Evolutionary conservation across 2,888 invertebrate genomes (phyloP), one percentile per base, ranked within the genome.

Genomic region (Heliconius cydno): DNA sequence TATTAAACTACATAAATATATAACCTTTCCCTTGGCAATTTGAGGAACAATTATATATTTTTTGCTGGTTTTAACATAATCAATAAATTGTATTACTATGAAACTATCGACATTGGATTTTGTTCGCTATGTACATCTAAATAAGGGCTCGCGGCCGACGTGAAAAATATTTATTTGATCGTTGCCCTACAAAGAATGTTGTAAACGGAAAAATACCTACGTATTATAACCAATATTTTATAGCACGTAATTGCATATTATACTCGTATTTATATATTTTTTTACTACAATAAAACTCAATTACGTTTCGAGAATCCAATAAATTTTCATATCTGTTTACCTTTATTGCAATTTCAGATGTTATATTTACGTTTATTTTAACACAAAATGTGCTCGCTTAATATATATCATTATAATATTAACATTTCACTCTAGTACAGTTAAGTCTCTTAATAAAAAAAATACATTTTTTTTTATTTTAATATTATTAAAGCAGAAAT

Each of bases 101-200:
- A 65, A 57, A 12, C 38, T 28, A 34, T 22, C 9, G 38, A 22
- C 41, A 22, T 57, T 60, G 57, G 22, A 73, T 72, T 66, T 67
- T 74, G 28, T 28, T 19, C 67, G 25, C n/a, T 78, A 67, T 41
- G 7, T 12, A 1, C 13, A 73, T 13, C 2, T 10, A 1, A 38
- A 22, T 74, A 73, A 73, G 66, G 73, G 25, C 52, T 19, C 19
- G 10, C 28, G 7, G 15, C 30, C 4, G 38, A 68, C 13, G n/a
- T 67, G 38, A 52, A 72, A 41, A 19, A n/a, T 74, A 70, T 77
- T 74, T 66, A 77, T 78, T 73, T 79, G 34, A 67, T 66, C 75
- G 60, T 34, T 83, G 80, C 72, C 81, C 80, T 82, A 81, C 78
- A 82, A 82, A 83, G 83, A 82, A 83, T 83, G 83, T 74, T 79